Percentiles rank a stretch among this genome's conserved stretches.
phyloP scores from a whole-genome alignment of 2,797 vertebrate genomes.

The Aldrovandia affinis region DNA sequence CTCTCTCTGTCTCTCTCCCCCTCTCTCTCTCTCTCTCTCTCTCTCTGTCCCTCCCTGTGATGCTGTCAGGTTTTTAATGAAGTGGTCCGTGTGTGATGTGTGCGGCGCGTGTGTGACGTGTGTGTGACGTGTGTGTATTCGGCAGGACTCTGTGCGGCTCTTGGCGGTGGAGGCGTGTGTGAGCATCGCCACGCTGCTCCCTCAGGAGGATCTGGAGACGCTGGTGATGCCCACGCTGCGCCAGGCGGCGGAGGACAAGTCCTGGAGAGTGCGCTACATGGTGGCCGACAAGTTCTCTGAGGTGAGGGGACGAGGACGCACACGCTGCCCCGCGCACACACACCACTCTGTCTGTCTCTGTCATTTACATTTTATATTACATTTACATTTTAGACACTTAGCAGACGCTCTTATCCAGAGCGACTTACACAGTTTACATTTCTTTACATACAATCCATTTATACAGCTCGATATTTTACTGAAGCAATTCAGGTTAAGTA shows the following conservation, averaged over 20 bases:
- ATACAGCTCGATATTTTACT: no score
- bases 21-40: no score
- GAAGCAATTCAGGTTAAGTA: no score
- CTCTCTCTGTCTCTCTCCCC: no score
- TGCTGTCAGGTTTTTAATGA: no score
- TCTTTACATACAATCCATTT: no score
- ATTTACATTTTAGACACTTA: no score
- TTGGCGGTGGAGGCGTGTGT: constrained; percentile 89
- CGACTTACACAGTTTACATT: no score
- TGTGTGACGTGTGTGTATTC: no score
- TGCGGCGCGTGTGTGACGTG: no score
- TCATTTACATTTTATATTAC: neutral
- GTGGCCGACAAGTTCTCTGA: constrained; percentile 88
- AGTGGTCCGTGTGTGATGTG: neutral
- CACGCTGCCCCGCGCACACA: neutral
- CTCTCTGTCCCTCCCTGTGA: no score
- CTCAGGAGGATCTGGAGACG: constrained; percentile 85
- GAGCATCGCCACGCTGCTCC: constrained; percentile 84
- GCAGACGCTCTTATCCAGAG: no score
- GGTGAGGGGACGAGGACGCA: constrained; percentile 54
- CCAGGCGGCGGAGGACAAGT: constrained; percentile 85
- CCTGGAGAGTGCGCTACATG: constrained; percentile 88
- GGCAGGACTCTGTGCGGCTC: constrained; percentile 85
- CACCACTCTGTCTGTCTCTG: neutral
- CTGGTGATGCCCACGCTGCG: constrained; percentile 87